Percentiles rank a stretch among this genome's conserved stretches.
Evolutionary conservation across 2,113 vertebrate genomes (phyloP).

Genomic region (Psephotus haematonotus): DNA sequence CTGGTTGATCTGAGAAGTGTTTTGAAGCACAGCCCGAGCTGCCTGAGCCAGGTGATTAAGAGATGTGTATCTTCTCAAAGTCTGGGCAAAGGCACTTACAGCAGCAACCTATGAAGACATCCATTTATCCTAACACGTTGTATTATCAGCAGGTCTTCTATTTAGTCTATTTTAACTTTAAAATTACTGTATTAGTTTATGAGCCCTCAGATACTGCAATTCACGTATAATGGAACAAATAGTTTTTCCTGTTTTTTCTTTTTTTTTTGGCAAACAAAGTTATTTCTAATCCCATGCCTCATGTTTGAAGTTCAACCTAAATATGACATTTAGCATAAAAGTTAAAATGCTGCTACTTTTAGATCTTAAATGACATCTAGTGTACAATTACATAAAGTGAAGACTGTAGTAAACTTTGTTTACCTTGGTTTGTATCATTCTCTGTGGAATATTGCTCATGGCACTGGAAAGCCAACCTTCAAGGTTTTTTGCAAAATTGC

Average conservation of each 20-base stretch:
- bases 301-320: background rate
- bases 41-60: conserved; percentile 98
- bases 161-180: conserved; percentile 11
- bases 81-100: conserved; percentile 98
- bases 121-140: background rate
- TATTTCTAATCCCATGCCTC: conserved; percentile 12
- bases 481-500: conserved; percentile 98
- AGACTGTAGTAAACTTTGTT: background rate
- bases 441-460: conserved; percentile 95
- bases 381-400: background rate
- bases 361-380: background rate
- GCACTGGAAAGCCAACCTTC: conserved; percentile 96
- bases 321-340: conserved; percentile 1
- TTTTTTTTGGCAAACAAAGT: conserved; percentile 23
- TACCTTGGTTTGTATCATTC: conserved; percentile 96
- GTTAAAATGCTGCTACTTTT: background rate
- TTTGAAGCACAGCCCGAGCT: conserved; percentile 94
- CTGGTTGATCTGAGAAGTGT: conserved; percentile 99
- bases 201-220: conserved; percentile 1
- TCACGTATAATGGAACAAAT: conserved; percentile 25
- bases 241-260: background rate
- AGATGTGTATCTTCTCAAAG: conserved; percentile 94
- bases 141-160: background rate
- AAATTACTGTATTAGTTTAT: conserved; percentile 12
- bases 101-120: conserved; percentile 83